These are phyloP conservation scores for Acleris cristana DNA, from an alignment of 2,888 invertebrate species.

Conservation along the genomic window DNA sequence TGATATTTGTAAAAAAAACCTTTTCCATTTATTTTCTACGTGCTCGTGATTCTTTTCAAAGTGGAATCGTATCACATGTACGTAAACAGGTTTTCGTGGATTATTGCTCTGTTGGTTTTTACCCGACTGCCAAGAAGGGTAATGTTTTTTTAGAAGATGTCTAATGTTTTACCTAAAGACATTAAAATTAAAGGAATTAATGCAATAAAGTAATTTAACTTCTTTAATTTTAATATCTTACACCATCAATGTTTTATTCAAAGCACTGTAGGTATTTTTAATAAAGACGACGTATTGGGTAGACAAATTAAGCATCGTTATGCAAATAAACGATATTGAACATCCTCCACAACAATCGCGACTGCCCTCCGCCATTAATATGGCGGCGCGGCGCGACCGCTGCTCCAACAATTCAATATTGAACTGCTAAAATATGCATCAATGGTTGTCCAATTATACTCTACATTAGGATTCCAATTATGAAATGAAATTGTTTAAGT, in stretches of 20 bases:
- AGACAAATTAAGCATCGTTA: slow-evolving; percentile 10
- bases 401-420: slow-evolving; percentile 26
- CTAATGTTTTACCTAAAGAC: too few species aligned
- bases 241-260: too few species aligned
- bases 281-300: too few species aligned
- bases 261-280: too few species aligned
- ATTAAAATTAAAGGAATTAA: too few species aligned
- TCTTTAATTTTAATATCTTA: too few species aligned
- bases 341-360: slow-evolving; percentile 18
- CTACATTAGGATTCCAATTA: slow-evolving; percentile 18
- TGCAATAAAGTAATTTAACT: too few species aligned
- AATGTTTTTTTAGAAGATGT: too few species aligned
- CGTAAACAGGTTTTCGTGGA: background rate
- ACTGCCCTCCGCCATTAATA: slow-evolving; percentile 21
- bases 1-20: slow-evolving; percentile 12
- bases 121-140: too few species aligned
- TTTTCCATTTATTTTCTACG: slow-evolving; percentile 6
- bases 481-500: slow-evolving; percentile 10
- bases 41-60: background rate
- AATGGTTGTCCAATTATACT: slow-evolving; percentile 33
- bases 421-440: slow-evolving; percentile 33
- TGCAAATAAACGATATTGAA: slow-evolving; percentile 23
- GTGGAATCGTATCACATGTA: background rate
- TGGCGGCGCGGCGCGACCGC: slow-evolving; percentile 6
- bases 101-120: background rate